phyloP scores from a whole-genome alignment of 2,888 invertebrate genomes.

The Meteorus cinctellus region DNA sequence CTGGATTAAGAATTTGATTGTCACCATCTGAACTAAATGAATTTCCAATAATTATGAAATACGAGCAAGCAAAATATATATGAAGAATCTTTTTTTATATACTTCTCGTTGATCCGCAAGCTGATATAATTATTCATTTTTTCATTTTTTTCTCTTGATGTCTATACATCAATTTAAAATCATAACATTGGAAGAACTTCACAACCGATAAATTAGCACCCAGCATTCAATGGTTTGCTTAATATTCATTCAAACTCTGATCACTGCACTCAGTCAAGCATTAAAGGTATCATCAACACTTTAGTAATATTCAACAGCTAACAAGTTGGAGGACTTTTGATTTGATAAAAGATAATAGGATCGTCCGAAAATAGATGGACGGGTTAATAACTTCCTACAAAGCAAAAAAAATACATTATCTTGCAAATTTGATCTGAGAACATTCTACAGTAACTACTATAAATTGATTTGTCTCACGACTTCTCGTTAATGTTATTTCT shows the following conservation, averaged over 20 bases:
- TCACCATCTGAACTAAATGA: background rate
- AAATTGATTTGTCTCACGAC: background rate
- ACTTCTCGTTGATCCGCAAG: background rate
- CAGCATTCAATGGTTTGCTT: conserved; percentile 47
- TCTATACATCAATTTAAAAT: background rate
- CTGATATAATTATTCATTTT: conserved; percentile 8
- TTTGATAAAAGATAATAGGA: conserved; percentile 27
- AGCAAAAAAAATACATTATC: conserved; percentile 28
- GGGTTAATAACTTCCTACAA: conserved; percentile 28
- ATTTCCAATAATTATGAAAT: background rate
- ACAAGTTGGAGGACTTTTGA: conserved; percentile 45
- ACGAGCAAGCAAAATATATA: background rate
- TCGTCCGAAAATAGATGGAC: conserved; percentile 34
- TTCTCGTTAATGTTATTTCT: background rate
- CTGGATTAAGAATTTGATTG: background rate
- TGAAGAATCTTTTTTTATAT: background rate
- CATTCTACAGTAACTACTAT: conserved; percentile 15
- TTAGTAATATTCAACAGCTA: conserved; percentile 29
- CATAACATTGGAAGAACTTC: conserved; percentile 31
- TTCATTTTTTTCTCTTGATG: background rate
- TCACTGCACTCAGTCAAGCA: conserved; percentile 52
- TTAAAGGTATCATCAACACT: conserved; percentile 46
- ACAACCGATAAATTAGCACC: conserved; percentile 54
- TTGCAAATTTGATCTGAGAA: background rate
- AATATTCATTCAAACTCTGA: conserved; percentile 48